A percentile compares a stretch with the other conserved stretches of the same genome.
Conservation (phyloP, 2,888 invertebrate species). For the Thelaira solivaga region DNA sequence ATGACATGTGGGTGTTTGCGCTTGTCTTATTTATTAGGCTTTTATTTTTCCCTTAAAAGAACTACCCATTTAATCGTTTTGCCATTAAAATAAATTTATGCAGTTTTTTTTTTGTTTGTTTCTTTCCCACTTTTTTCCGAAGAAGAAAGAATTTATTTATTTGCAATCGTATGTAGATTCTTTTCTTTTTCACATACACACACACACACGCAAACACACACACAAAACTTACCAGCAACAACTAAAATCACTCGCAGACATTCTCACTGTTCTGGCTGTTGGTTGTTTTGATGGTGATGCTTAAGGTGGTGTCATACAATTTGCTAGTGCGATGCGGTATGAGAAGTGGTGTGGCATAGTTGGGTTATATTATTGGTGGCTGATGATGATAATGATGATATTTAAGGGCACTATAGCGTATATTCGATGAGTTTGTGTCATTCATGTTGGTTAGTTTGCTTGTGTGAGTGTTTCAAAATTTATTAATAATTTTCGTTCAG, state of each 20-base stretch:
- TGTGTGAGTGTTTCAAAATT: not conserved
- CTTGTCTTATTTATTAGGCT: not conserved
- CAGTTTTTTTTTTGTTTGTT: not conserved
- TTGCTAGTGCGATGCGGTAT: too few species aligned
- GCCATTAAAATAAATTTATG: conserved; percentile 18
- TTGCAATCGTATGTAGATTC: not conserved
- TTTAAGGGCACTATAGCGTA: conserved; percentile 3
- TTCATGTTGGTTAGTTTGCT: not conserved
- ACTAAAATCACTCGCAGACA: conserved; percentile 40
- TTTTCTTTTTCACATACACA: conserved; percentile 1
- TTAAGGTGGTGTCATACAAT: too few species aligned
- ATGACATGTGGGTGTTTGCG: not conserved
- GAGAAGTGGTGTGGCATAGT: not conserved
- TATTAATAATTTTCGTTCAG: conserved; percentile 1
- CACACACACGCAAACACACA: not conserved
- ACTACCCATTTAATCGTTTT: conserved; percentile 25
- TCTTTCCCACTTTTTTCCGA: not conserved
- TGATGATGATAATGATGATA: conserved; percentile 19
- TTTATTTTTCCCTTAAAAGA: not conserved
- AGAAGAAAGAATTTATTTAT: not conserved
- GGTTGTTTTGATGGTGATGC: not conserved
- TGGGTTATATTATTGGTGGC: not conserved
- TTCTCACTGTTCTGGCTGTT: conserved; percentile 15
- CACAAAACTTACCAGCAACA: not conserved
- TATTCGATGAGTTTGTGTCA: conserved; percentile 23